Base-by-base conservation (phyloP, 2,888 invertebrate species). In the Coleophora flavipennella region DNA sequence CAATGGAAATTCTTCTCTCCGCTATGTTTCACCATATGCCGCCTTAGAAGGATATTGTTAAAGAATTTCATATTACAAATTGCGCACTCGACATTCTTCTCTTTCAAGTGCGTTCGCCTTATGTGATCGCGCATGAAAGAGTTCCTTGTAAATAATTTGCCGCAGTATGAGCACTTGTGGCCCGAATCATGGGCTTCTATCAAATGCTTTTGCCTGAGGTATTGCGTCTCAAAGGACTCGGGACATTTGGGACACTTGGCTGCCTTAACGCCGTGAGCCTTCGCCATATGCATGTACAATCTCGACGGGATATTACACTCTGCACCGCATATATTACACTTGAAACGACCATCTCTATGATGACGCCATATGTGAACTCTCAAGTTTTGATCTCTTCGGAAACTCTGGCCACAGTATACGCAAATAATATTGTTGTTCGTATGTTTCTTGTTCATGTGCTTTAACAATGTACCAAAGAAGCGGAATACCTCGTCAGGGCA, bases 1-100 rank as follows among this genome's bases (percentile, higher is more conserved):
- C 90, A 89, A 37, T 88, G 85, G 43, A 86, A 87, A 35, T 81
- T 84, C 40, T 85, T 86, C 31, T 87, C 87, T 1, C 86, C 86
- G 32, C 83, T 83, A 40, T 83, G 83, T 36, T 79, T 83, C 1
- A 80, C 72, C 79, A 83, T 79, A 36, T 83, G 84, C 1, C 79
- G 54, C 29, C 75, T 64, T 8, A 81, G 40, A 6, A 83, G 60
- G 3, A 80, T 75, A 41, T 79, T 78, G 38, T 81, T 83, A 28
- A 83, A 83, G 48, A 85, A 85, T 50, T 77, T 80, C 69, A 80
- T 78, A 40, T 59, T 66, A 39, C 85, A 85, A 3, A 84, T 74
- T 0, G 73, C 62, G 35, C 84, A 85, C 42, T 81, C 81, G 0
- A 74, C 79, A 26, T 77, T 81, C 38, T 80, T 80, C 51, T 81